Conservation (phyloP, 2,797 vertebrate species). For the Atherinosoma microstoma region DNA sequence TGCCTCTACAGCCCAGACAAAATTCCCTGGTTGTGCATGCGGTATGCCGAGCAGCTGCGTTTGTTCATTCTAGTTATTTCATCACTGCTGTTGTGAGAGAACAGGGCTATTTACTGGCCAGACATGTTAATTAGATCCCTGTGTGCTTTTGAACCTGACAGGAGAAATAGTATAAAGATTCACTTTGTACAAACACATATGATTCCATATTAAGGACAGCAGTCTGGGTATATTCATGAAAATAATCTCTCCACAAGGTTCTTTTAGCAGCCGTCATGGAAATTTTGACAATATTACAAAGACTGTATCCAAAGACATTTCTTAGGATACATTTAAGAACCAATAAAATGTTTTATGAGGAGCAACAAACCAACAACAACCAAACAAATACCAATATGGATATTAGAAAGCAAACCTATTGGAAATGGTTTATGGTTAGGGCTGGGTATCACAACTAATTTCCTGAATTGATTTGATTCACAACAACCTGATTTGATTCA, state of each 20-base stretch:
- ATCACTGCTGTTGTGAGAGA: constrained; percentile 60
- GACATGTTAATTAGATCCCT: constrained; percentile 69
- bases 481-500: too few relatives aligned
- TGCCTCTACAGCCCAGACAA: constrained; percentile 39
- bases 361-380: too few relatives aligned
- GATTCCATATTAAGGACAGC: constrained; percentile 33
- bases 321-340: background rate
- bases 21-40: constrained; percentile 49
- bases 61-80: constrained; percentile 38
- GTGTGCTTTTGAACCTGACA: constrained; percentile 51
- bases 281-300: constrained; percentile 15
- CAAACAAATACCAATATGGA: background rate
- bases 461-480: too few relatives aligned
- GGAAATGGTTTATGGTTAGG: too few relatives aligned
- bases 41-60: constrained; percentile 49
- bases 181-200: constrained; percentile 47
- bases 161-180: constrained; percentile 32
- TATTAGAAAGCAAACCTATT: too few relatives aligned
- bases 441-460: too few relatives aligned
- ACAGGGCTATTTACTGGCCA: constrained; percentile 65
- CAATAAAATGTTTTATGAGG: background rate
- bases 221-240: constrained; percentile 18
- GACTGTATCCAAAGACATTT: background rate
- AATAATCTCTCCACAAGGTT: constrained; percentile 10
- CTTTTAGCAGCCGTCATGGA: constrained; percentile 13